Evolutionary conservation across 1,140 invertebrate species (phyloP).

Genomic region (Drosophila orosa): DNA sequence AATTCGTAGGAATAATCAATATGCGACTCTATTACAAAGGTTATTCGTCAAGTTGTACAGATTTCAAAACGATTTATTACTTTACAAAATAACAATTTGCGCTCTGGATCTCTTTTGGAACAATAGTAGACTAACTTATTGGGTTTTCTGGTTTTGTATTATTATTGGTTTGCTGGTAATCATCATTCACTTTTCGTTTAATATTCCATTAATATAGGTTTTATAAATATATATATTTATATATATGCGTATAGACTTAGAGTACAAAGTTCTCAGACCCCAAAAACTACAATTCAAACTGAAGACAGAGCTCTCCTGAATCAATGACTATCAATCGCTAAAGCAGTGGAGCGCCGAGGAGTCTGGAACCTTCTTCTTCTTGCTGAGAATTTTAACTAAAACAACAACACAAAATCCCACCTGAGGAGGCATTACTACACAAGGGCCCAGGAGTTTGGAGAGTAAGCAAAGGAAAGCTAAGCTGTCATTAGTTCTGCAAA

Average conservation of each 20-base stretch:
- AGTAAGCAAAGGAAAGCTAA: background rate
- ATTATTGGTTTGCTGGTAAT: conserved; percentile 20
- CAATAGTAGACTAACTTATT: conserved; percentile 59
- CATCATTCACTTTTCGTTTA: conserved; percentile 32
- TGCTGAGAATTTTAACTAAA: conserved; percentile 56
- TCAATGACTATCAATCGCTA: conserved; percentile 9
- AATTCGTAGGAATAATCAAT: conserved; percentile 3
- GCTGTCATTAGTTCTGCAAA: conserved; percentile 40
- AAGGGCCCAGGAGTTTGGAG: conserved; percentile 2
- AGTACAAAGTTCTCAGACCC: conserved; percentile 58
- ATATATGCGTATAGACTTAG: conserved; percentile 63
- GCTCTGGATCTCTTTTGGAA: conserved; percentile 67
- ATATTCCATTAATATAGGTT: conserved; percentile 47
- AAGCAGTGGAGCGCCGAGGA: conserved; percentile 11
- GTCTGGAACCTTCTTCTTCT: conserved; percentile 22
- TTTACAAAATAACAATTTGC: conserved; percentile 74
- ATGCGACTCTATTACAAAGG: conserved; percentile 3
- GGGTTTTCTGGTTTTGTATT: conserved; percentile 28
- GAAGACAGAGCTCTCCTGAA: conserved; percentile 13
- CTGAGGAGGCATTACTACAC: conserved; percentile 32
- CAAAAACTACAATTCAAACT: conserved; percentile 40
- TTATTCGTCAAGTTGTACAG: conserved; percentile 9
- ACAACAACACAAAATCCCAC: conserved; percentile 53
- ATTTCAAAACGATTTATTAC: conserved; percentile 42
- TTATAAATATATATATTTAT: conserved; percentile 51